These are phyloP conservation scores for Coluber constrictor DNA, from an alignment of 2,797 vertebrate species.

Conservation along the genomic window DNA sequence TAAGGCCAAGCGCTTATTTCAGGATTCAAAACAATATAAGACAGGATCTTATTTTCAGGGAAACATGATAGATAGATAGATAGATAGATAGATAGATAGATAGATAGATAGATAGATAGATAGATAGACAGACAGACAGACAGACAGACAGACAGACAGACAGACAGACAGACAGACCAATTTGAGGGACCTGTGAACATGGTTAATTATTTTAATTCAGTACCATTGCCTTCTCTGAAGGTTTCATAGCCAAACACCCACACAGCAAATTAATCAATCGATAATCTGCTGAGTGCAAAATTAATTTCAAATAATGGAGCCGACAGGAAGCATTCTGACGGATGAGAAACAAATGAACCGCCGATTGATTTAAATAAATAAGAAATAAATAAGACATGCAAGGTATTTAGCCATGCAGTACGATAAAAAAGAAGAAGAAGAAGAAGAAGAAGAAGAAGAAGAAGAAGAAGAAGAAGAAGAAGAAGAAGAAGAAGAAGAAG, in stretches of 20 bases:
- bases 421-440: neutral
- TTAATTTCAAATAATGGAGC: neutral
- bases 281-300: neutral
- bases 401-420: neutral
- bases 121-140: too few relatives aligned
- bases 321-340: neutral
- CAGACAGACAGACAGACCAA: neutral
- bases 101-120: too few relatives aligned
- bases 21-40: too few relatives aligned
- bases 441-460: too few relatives aligned
- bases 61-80: too few relatives aligned
- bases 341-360: neutral
- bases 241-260: neutral
- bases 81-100: too few relatives aligned
- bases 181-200: neutral
- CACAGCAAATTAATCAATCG: neutral
- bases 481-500: too few relatives aligned
- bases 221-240: neutral
- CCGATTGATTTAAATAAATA: neutral
- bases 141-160: too few relatives aligned
- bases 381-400: neutral
- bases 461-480: too few relatives aligned
- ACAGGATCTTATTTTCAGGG: too few relatives aligned
- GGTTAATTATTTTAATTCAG: neutral
- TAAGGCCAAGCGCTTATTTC: too few relatives aligned